A percentile compares a stretch with the other conserved stretches of the same genome.
Conservation (phyloP, 1,140 invertebrate species). For the Dinothrombium tinctorium region DNA sequence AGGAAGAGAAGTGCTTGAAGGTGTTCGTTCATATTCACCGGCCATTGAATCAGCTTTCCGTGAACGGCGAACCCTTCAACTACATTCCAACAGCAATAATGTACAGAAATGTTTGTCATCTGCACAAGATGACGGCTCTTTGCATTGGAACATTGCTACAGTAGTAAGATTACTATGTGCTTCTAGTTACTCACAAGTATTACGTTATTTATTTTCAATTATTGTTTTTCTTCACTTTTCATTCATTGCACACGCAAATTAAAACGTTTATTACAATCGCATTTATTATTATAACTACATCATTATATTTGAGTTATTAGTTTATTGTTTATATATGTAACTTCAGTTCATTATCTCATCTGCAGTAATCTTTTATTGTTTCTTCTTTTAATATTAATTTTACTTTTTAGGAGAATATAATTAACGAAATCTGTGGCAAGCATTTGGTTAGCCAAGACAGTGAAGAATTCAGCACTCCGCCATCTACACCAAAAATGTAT, state of each 20-base stretch:
- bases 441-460: neutral
- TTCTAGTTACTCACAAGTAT: too few species aligned
- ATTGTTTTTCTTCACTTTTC: too few species aligned
- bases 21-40: neutral
- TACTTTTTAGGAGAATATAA: slow-evolving; percentile 5
- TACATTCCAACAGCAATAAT: neutral
- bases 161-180: slow-evolving; percentile 10
- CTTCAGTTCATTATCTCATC: neutral
- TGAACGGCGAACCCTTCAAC: neutral
- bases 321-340: neutral
- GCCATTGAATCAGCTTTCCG: neutral
- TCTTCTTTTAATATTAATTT: neutral
- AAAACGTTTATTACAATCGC: too few species aligned
- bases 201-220: too few species aligned
- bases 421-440: slow-evolving; percentile 8
- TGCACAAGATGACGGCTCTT: slow-evolving; percentile 1
- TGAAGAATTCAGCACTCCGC: slow-evolving; percentile 8
- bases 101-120: neutral
- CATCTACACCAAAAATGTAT: slow-evolving; percentile 6
- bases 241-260: too few species aligned
- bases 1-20: slow-evolving; percentile 4
- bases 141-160: slow-evolving; percentile 8
- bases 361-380: neutral
- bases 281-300: too few species aligned
- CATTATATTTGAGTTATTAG: neutral